These are phyloP conservation scores for Nemoura dubitans DNA, from an alignment of 2,888 invertebrate genomes.

Conservation along the genomic window DNA sequence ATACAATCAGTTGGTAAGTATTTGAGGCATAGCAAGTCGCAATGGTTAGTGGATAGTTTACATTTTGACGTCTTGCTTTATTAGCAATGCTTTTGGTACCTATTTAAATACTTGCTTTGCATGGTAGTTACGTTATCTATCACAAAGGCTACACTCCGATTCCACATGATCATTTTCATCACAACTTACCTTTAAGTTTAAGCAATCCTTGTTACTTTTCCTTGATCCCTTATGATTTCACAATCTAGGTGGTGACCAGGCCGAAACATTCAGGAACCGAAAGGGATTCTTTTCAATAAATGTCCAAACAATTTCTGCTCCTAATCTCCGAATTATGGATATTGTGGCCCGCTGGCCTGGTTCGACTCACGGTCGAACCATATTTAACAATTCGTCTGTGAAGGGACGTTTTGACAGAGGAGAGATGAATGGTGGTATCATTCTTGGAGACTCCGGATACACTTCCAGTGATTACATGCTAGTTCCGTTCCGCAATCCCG, in stretches of 20 bases:
- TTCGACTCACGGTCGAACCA: conserved; percentile 42
- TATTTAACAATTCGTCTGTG: conserved; percentile 42
- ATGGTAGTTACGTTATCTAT: too few species aligned
- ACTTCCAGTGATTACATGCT: not conserved
- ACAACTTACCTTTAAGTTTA: too few species aligned
- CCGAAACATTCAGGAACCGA: conserved; percentile 39
- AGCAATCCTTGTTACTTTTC: too few species aligned
- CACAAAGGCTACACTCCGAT: too few species aligned
- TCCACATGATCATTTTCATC: too few species aligned
- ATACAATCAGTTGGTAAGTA: conserved; percentile 36
- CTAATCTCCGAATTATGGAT: conserved; percentile 39
- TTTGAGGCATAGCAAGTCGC: too few species aligned
- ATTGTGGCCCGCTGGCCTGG: conserved; percentile 45
- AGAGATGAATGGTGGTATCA: conserved; percentile 46
- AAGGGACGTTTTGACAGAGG: conserved; percentile 31
- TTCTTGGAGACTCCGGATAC: conserved; percentile 42
- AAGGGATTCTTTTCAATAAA: conserved; percentile 47
- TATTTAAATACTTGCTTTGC: too few species aligned
- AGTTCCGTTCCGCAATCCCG: conserved; percentile 41
- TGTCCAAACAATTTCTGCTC: conserved; percentile 42
- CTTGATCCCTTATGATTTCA: not conserved
- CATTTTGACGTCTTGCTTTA: too few species aligned
- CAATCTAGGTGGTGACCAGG: conserved; percentile 38
- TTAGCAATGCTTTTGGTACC: too few species aligned
- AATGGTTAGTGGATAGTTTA: too few species aligned